A percentile compares a stretch with the other conserved stretches of the same genome.
Evolutionary conservation across 2,797 vertebrate species (phyloP).

Genomic region (Oreochromis grahami): DNA sequence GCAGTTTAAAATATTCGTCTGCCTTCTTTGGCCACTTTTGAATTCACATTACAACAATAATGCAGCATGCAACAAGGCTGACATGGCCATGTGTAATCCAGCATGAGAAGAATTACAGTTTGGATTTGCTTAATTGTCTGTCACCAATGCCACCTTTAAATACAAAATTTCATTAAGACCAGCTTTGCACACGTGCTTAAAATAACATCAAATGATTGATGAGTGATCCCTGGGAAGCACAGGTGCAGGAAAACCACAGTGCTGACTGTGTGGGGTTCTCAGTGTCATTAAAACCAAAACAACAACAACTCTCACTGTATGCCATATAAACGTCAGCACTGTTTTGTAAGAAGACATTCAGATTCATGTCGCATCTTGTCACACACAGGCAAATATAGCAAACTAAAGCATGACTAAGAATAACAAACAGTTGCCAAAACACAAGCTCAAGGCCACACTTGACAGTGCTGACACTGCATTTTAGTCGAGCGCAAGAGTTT

Average conservation of each 20-base stretch:
- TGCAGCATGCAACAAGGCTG: neutral
- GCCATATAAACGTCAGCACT: neutral
- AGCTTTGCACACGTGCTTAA: neutral
- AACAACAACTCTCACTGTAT: neutral
- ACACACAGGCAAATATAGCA: neutral
- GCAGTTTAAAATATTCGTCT: neutral
- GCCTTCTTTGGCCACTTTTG: neutral
- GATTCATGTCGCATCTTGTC: neutral
- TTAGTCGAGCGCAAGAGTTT: neutral
- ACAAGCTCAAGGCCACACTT: neutral
- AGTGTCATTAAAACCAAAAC: neutral
- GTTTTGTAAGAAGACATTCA: neutral
- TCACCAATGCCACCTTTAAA: neutral
- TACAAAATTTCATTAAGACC: neutral
- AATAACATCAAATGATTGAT: neutral
- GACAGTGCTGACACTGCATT: constrained; percentile 17
- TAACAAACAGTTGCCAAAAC: neutral
- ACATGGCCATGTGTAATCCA: neutral
- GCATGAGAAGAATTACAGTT: neutral
- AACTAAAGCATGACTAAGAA: neutral
- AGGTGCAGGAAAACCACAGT: neutral
- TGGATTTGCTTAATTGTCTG: neutral
- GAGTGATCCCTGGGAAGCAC: neutral
- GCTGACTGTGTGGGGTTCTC: neutral
- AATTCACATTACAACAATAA: neutral